These are phyloP conservation scores for Zaprionus kolodkinae DNA, from an alignment of 1,140 invertebrate genomes.

Conservation along the genomic window DNA sequence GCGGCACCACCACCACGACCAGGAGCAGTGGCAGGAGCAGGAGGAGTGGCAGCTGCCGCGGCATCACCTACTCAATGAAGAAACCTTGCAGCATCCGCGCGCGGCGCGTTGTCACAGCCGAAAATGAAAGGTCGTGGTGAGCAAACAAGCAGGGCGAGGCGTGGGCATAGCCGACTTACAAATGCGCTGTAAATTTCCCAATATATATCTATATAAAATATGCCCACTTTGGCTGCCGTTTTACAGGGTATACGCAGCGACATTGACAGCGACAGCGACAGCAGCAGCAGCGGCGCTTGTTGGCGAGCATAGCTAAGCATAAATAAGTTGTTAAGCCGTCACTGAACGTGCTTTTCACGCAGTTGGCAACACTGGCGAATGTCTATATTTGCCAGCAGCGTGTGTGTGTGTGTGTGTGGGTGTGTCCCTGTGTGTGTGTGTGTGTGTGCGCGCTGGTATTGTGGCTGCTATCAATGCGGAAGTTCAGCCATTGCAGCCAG, in stretches of 20 bases:
- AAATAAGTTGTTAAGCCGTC: conserved; percentile 81
- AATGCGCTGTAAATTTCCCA: background rate
- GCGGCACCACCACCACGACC: background rate
- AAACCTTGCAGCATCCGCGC: conserved; percentile 18
- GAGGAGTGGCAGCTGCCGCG: conserved; percentile 3
- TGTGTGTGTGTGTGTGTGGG: conserved; percentile 4
- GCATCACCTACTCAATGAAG: conserved; percentile 15
- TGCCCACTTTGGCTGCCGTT: no score
- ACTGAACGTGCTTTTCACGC: conserved; percentile 70
- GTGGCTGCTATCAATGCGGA: conserved; percentile 71
- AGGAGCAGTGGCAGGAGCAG: background rate
- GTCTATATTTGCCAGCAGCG: conserved; percentile 16
- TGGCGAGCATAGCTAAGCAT: conserved; percentile 63
- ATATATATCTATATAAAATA: no score
- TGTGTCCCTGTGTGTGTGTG: conserved; percentile 4
- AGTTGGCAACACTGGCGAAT: conserved; percentile 54
- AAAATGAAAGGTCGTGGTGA: conserved; percentile 36
- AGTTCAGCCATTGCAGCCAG: conserved; percentile 48
- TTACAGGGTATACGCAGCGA: conserved; percentile 30
- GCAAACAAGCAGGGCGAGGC: conserved; percentile 22
- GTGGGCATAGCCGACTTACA: background rate
- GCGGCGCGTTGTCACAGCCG: conserved; percentile 8
- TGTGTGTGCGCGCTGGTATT: conserved; percentile 18
- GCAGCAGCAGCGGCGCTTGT: conserved; percentile 18
- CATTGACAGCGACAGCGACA: conserved; percentile 1